Conservation (phyloP, 2,797 vertebrate species). For the Chrysocyon brachyurus region DNA sequence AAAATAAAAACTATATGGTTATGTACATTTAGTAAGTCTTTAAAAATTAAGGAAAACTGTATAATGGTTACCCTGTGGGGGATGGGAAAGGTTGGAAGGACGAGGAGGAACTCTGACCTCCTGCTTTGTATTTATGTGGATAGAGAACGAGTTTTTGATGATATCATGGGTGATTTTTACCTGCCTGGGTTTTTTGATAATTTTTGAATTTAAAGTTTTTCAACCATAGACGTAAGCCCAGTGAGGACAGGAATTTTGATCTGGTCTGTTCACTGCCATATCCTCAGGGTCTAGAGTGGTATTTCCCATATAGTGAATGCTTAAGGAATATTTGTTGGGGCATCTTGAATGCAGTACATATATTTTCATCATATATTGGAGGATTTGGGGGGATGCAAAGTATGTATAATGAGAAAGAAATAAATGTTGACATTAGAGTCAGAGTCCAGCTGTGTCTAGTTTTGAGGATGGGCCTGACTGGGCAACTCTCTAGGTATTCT, state of each 20-base stretch:
- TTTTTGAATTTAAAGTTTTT: background rate
- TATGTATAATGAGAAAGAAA: background rate
- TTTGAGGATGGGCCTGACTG: background rate
- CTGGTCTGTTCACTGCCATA: background rate
- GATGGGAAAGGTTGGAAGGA: accelerated
- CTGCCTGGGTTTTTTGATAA: background rate
- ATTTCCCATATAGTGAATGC: background rate
- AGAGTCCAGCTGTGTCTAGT: background rate
- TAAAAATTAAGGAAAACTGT: background rate
- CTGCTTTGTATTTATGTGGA: background rate
- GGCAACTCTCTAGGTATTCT: background rate
- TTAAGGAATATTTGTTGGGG: background rate
- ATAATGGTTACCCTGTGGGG: background rate
- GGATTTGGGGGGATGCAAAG: background rate
- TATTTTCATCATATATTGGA: background rate
- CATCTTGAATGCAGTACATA: background rate
- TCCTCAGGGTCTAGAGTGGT: background rate
- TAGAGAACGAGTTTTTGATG: background rate
- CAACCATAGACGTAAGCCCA: background rate
- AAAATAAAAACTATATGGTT: background rate
- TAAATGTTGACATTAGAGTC: background rate
- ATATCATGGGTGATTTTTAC: background rate
- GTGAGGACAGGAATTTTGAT: background rate
- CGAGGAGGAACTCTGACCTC: background rate
- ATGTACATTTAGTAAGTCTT: background rate